Base-by-base conservation (phyloP, 92 coral and sea anemone species). In the Diadumene lineata region DNA sequence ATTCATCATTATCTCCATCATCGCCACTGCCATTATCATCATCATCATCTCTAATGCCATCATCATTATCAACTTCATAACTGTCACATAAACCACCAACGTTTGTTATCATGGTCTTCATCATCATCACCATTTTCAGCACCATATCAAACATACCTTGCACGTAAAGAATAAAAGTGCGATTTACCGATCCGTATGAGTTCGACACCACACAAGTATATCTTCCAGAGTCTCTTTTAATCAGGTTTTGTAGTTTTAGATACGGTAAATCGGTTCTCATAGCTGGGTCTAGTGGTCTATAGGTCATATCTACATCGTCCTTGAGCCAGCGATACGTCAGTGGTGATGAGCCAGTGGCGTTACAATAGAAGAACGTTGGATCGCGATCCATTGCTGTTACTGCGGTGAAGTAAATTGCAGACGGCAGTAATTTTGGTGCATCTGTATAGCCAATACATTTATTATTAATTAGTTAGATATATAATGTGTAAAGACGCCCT, bases 201-300 rank as follows among this genome's bases (percentile, higher is more conserved):
- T 85, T 85, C 33, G 80, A 73, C 1, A 80, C 85, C 56, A 76
- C 60, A 43, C 89, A 85, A 21, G 85, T 85, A 44, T 85, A 85
- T 25, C 31, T 25, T 11, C 89, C 89, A 29, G 73, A 53, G 66
- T 85, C 89, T 27, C 67, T 73, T 1, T 71, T 70, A 34, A 68
- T 67, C 17, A 85, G 62, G 23, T 80, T 79, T 43, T 78, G 65
- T 0, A 85, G 64, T 34, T 74, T 56, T 25, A 85, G 69, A 74
- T 71, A 74, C 82, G 81, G 77, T 38, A 81, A 51, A 28, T 85
- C 68, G 18, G 89, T 79, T 22, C 67, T 79, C 64, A 85, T 51
- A 1, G 72, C 74, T 56, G 90, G 81, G 28, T 80, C 72, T 27
- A 85, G 79, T 26, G 73, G 70, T 16, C 89, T 71, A 22, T 56